Percentiles rank a stretch among this genome's conserved stretches.
Conservation (phyloP, 2,888 invertebrate species). For the Cremastobaeus sp. region DNA sequence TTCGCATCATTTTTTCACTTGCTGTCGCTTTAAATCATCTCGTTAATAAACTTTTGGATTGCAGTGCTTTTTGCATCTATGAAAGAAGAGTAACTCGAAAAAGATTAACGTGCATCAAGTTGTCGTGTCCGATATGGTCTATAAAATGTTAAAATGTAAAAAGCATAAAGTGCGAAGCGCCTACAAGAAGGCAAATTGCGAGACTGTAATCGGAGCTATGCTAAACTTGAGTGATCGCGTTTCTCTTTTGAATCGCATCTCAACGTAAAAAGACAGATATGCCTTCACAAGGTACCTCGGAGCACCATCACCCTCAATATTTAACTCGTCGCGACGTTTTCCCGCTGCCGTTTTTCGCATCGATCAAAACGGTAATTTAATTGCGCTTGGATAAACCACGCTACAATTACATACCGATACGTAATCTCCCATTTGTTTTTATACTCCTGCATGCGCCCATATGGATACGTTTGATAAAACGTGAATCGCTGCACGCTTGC, state of each 20-base stretch:
- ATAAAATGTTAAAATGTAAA: constrained; percentile 59
- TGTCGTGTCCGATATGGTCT: constrained; percentile 50
- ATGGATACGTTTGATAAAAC: not conserved
- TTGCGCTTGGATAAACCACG: constrained; percentile 32
- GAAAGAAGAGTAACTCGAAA: constrained; percentile 58
- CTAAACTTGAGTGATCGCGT: constrained; percentile 61
- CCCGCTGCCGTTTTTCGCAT: constrained; percentile 44
- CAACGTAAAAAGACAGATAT: constrained; percentile 54
- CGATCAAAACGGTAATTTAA: constrained; percentile 55
- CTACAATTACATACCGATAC: constrained; percentile 48
- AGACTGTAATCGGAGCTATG: constrained; percentile 61
- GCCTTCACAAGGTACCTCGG: constrained; percentile 43
- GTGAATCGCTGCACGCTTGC: too few relatives aligned
- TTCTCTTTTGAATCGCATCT: constrained; percentile 57
- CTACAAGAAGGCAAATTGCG: constrained; percentile 57
- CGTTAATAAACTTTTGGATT: too few relatives aligned
- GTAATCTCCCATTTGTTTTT: not conserved
- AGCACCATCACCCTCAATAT: constrained; percentile 42
- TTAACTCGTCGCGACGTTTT: constrained; percentile 39
- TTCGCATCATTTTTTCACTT: not conserved
- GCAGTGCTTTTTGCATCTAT: constrained; percentile 34
- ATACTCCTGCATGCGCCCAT: too few relatives aligned
- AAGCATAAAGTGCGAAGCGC: constrained; percentile 59
- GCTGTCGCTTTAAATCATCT: constrained; percentile 1
- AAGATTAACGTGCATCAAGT: constrained; percentile 58